Conservation (phyloP, 1,140 invertebrate genomes). For the Formica exsecta region DNA sequence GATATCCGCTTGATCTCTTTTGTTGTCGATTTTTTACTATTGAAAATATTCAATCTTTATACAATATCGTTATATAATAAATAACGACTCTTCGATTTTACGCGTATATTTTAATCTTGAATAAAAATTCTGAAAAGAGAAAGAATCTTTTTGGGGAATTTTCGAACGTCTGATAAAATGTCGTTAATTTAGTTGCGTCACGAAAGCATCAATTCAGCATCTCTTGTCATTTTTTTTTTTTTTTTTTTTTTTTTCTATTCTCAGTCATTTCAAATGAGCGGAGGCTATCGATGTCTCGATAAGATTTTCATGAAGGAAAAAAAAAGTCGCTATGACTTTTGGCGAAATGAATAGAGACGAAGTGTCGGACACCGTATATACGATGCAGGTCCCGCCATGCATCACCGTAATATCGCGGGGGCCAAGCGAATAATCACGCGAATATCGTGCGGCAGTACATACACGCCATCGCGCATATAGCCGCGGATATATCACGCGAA, state of each 20-base stretch:
- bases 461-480: conserved; percentile 70
- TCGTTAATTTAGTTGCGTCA: not conserved
- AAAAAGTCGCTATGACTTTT: not conserved
- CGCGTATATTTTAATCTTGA: not conserved
- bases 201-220: too few relatives aligned
- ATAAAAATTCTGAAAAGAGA: not conserved
- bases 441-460: conserved; percentile 58
- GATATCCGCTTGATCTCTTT: conserved; percentile 25
- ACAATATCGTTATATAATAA: not conserved
- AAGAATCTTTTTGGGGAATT: not conserved
- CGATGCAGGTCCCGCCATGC: conserved; percentile 34
- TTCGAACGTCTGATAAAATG: not conserved
- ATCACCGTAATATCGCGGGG: conserved; percentile 51
- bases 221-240: not conserved
- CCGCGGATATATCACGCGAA: conserved; percentile 61
- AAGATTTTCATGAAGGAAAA: conserved; percentile 8
- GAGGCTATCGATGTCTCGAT: not conserved
- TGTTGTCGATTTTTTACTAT: conserved; percentile 33
- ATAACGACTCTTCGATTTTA: not conserved
- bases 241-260: not conserved
- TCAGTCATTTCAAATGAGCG: not conserved
- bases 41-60: not conserved
- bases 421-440: conserved; percentile 69
- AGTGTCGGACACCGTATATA: conserved; percentile 18
- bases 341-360: conserved; percentile 5